A percentile compares a stretch with the other conserved stretches of the same genome.
Evolutionary conservation across 2,113 vertebrate species (phyloP).

Genomic region (Atlantisia rogersi): DNA sequence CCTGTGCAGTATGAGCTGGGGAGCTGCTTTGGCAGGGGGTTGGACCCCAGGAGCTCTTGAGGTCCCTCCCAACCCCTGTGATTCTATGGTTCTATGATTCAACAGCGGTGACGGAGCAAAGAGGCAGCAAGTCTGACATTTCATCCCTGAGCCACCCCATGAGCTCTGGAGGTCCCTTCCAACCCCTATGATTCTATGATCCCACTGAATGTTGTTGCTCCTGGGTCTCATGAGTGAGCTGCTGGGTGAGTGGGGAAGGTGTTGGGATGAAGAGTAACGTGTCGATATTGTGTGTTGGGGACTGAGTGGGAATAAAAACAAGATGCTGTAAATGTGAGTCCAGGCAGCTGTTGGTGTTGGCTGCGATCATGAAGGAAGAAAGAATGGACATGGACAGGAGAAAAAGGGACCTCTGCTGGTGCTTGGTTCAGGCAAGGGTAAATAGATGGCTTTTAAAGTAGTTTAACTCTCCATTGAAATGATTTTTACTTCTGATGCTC

Average conservation of each 20-base stretch:
- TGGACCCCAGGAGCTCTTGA: no score
- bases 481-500: neutral
- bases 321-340: neutral
- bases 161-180: no score
- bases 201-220: neutral
- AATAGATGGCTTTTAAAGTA: neutral
- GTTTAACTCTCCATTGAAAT: neutral
- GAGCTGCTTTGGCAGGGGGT: no score
- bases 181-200: no score
- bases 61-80: no score
- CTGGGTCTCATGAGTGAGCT: neutral
- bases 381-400: neutral
- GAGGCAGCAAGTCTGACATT: no score
- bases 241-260: neutral
- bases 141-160: no score
- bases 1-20: no score
- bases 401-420: neutral
- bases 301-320: neutral
- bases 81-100: no score
- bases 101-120: no score
- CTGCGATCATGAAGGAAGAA: accelerated
- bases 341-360: neutral
- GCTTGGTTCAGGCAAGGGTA: accelerated
- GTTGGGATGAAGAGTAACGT: accelerated
- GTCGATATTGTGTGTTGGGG: accelerated